Percentiles rank a stretch among this genome's conserved stretches.
Conservation (phyloP, 2,888 invertebrate species). For the Tetragonula carbonaria region DNA sequence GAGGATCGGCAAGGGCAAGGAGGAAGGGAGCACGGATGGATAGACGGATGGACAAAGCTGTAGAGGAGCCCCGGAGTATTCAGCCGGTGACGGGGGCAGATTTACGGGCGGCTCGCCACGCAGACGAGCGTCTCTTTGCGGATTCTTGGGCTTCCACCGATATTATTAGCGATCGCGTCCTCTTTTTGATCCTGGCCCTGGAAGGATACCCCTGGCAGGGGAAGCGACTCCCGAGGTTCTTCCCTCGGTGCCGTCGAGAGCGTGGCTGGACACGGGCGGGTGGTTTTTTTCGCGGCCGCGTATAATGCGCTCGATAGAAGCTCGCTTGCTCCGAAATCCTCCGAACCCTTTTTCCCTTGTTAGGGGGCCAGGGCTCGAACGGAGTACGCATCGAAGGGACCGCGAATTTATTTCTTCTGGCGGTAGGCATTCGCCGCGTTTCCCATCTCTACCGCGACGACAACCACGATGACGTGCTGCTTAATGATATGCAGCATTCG, state of each 20-base stretch:
- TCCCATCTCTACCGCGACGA: conserved; percentile 20
- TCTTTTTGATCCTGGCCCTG: conserved; percentile 79
- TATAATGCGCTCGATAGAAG: conserved; percentile 76
- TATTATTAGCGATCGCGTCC: conserved; percentile 82
- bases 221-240: neutral
- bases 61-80: conserved; percentile 74
- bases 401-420: conserved; percentile 57
- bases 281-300: conserved; percentile 68
- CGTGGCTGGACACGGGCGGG: conserved; percentile 48
- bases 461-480: conserved; percentile 32
- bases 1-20: conserved; percentile 13
- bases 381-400: conserved; percentile 47
- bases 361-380: conserved; percentile 46
- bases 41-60: conserved; percentile 68
- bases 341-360: conserved; percentile 64
- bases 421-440: conserved; percentile 39
- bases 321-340: conserved; percentile 68
- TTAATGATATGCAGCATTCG: conserved; percentile 50
- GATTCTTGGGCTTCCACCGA: conserved; percentile 81
- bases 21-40: conserved; percentile 50
- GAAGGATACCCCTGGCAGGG: conserved; percentile 38
- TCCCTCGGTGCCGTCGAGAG: conserved; percentile 11
- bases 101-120: conserved; percentile 82
- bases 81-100: conserved; percentile 80
- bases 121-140: conserved; percentile 80